These are phyloP conservation scores for Sminthurinus aureus DNA, from an alignment of 2,888 invertebrate species.

Conservation along the genomic window DNA sequence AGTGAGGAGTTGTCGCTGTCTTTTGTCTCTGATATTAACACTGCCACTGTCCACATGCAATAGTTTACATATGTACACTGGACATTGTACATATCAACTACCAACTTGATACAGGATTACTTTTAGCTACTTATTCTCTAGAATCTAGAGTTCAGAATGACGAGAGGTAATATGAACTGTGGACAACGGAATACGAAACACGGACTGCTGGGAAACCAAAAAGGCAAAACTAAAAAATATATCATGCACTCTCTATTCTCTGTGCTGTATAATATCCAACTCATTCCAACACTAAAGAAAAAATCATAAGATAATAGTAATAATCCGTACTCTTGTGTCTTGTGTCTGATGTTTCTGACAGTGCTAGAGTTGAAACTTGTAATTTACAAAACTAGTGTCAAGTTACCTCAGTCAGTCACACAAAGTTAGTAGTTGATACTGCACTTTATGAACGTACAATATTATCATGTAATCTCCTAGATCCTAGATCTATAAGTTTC, in stretches of 20 bases:
- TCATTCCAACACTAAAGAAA: too few relatives aligned
- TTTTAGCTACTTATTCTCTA: background rate
- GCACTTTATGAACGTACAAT: too few relatives aligned
- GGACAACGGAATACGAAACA: too few relatives aligned
- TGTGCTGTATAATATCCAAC: too few relatives aligned
- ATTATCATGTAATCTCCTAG: too few relatives aligned
- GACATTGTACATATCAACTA: too few relatives aligned
- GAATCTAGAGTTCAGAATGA: background rate
- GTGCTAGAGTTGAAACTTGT: background rate
- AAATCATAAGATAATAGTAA: background rate
- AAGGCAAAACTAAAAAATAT: too few relatives aligned
- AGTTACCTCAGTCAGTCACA: background rate
- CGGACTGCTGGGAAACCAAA: too few relatives aligned
- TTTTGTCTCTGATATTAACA: background rate
- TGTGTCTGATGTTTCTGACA: background rate
- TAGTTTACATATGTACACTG: background rate
- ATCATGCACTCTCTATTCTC: too few relatives aligned
- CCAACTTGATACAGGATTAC: background rate
- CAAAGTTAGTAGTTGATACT: too few relatives aligned
- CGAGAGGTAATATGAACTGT: background rate
- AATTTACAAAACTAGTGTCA: background rate
- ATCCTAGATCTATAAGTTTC: background rate
- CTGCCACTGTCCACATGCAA: constrained; percentile 3
- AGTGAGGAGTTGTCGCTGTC: background rate
- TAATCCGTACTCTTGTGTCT: background rate